Base-by-base conservation (phyloP, 2,888 invertebrate genomes). In the Amblyteles armatorius region DNA sequence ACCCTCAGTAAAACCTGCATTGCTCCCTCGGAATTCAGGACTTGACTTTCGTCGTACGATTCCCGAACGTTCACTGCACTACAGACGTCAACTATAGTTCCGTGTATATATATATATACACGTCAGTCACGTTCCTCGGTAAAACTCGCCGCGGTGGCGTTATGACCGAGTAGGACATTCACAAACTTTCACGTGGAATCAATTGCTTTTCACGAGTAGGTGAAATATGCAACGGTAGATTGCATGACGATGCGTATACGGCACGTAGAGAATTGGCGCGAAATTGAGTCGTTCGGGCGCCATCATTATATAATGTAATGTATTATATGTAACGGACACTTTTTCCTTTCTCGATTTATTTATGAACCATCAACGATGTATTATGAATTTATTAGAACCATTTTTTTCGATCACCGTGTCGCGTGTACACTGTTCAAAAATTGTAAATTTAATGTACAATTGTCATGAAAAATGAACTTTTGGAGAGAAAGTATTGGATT, bases 151-250 rank as follows among this genome's bases (percentile, higher is more conserved):
- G 77, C 36, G 36, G 52, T 52, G 2, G 40, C 26, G 52, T 77
- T 67, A 77, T 67, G 50, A 67, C 65, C 52, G 52, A 50, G 52
- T 55, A 67, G 40, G 52, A 67, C 77, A 77, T 77, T 77, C 65
- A 67, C 67, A 67, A 77, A 77, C 65, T 77, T 77, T 77, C 77
- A 77, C 77, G 67, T 67, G 77, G 52, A 48, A 77, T 77, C 77
- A 77, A 67, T 77, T 67, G 77, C 36, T 67, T 77, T 40, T 40
- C 67, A 52, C 19, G 52, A 52, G 67, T 52, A 52, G 50, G 13
- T 11, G 67, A 55, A 77, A 77, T 77, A 77, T 36, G 40, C 77
- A 33, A 65, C 65, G 67, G 26, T 65, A 67, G 52, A 67, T 74
- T 65, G 65, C 52, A 29, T 63, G 63, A 33, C 63, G 60, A 63